These are phyloP conservation scores for Taenaris catops DNA, from an alignment of 2,888 invertebrate species.

Conservation along the genomic window DNA sequence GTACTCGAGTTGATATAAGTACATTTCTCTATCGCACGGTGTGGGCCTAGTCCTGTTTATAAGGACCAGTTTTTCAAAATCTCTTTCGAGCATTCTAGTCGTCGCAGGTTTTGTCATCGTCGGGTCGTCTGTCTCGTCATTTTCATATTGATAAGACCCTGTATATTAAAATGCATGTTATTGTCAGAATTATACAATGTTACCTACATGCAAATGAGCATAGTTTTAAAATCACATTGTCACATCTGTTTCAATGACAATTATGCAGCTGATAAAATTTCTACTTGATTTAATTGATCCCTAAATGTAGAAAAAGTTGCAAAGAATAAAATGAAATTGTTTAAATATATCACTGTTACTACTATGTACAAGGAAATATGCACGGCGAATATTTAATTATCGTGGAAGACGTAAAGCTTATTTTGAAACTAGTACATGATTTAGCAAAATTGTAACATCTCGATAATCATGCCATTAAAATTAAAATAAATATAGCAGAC, in stretches of 20 bases:
- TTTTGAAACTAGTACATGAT: background rate
- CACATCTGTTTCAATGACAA: background rate
- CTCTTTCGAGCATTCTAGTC: slow-evolving; percentile 69
- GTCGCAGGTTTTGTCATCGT: slow-evolving; percentile 61
- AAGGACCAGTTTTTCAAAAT: slow-evolving; percentile 82
- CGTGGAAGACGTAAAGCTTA: slow-evolving; percentile 2
- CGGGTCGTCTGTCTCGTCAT: slow-evolving; percentile 64
- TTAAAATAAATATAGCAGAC: slow-evolving; percentile 2
- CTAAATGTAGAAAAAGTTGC: too few species aligned
- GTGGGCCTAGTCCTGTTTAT: slow-evolving; percentile 90
- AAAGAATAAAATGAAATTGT: too few species aligned
- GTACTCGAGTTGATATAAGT: slow-evolving; percentile 74
- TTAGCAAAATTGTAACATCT: slow-evolving; percentile 1
- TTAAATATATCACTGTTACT: too few species aligned
- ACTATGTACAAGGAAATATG: background rate
- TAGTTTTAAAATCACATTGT: background rate
- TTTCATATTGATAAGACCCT: slow-evolving; percentile 67
- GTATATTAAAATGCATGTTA: slow-evolving; percentile 20
- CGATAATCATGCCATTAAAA: slow-evolving; percentile 1
- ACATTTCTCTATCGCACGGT: slow-evolving; percentile 90
- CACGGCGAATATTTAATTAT: background rate
- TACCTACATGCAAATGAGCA: slow-evolving; percentile 8
- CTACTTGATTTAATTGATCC: too few species aligned
- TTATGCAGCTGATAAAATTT: background rate
- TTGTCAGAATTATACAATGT: too few species aligned